These are phyloP conservation scores for Dendronephthya gigantea DNA, from an alignment of 64 coral and sea anemone species.

Conservation along the genomic window DNA sequence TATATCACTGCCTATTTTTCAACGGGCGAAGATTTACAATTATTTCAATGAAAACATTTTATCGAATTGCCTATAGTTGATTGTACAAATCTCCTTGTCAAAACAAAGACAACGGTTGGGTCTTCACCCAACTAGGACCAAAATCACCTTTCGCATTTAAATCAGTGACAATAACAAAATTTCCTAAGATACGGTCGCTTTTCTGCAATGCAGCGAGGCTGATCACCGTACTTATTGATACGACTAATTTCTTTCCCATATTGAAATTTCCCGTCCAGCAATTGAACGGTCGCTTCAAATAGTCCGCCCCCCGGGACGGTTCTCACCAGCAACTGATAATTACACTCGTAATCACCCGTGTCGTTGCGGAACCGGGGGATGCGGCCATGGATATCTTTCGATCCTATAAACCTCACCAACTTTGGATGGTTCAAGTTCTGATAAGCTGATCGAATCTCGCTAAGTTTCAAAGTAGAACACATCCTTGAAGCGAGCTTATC, in stretches of 20 bases:
- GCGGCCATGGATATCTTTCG: conserved; percentile 56
- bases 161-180: conserved; percentile 64
- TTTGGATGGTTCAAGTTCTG: conserved; percentile 70
- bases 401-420: conserved; percentile 55
- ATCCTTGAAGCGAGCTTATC: conserved; percentile 36
- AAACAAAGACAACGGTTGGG: background rate
- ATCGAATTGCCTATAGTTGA: no score
- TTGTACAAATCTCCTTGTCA: no score
- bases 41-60: no score
- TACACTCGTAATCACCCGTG: conserved; percentile 40
- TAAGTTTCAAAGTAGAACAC: conserved; percentile 51
- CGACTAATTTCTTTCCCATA: conserved; percentile 66
- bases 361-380: conserved; percentile 49
- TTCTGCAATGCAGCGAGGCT: conserved; percentile 65
- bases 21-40: no score
- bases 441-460: conserved; percentile 48
- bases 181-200: conserved; percentile 71
- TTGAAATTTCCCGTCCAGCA: conserved; percentile 30
- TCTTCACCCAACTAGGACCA: no score
- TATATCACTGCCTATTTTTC: no score
- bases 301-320: conserved; percentile 65
- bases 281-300: conserved; percentile 56
- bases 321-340: conserved; percentile 62
- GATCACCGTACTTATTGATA: conserved; percentile 87
- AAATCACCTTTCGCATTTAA: background rate